A percentile compares a stretch with the other conserved stretches of the same genome.
These are phyloP conservation scores for Notothenia coriiceps DNA, from an alignment of 2,113 vertebrate species.

Conservation along the genomic window DNA sequence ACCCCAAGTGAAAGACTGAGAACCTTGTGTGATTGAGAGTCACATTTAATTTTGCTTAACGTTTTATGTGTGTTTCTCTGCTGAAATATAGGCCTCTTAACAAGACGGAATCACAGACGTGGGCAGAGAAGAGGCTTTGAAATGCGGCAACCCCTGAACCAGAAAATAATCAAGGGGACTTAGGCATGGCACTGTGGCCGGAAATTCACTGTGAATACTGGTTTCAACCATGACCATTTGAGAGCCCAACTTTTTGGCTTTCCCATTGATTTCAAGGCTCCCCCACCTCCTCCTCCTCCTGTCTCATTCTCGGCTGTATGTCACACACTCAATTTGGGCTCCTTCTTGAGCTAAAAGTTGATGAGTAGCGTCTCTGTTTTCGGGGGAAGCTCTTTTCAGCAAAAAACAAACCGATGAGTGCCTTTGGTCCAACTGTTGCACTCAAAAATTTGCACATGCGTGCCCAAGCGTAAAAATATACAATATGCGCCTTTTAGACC, in stretches of 20 bases:
- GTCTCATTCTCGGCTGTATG: slow-evolving; percentile 51
- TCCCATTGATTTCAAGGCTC: slow-evolving; percentile 58
- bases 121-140: slow-evolving; percentile 73
- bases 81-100: slow-evolving; percentile 70
- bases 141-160: slow-evolving; percentile 75
- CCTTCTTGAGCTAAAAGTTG: slow-evolving; percentile 64
- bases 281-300: slow-evolving; percentile 28
- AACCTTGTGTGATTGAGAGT: slow-evolving; percentile 72
- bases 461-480: slow-evolving; percentile 24
- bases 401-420: slow-evolving; percentile 51
- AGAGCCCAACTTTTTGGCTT: slow-evolving; percentile 71
- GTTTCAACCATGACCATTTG: slow-evolving; percentile 79
- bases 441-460: neutral
- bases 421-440: slow-evolving; percentile 37
- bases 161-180: slow-evolving; percentile 82
- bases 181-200: slow-evolving; percentile 75
- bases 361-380: slow-evolving; percentile 78
- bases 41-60: slow-evolving; percentile 69
- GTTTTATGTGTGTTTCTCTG: slow-evolving; percentile 50
- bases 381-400: slow-evolving; percentile 51
- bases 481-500: slow-evolving; percentile 37
- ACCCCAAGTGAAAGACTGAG: slow-evolving; percentile 59
- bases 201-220: slow-evolving; percentile 81
- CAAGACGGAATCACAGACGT: slow-evolving; percentile 64
- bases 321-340: slow-evolving; percentile 74